Evolutionary conservation across 2,888 invertebrate species (phyloP).

Genomic region (Prosapia bicincta): DNA sequence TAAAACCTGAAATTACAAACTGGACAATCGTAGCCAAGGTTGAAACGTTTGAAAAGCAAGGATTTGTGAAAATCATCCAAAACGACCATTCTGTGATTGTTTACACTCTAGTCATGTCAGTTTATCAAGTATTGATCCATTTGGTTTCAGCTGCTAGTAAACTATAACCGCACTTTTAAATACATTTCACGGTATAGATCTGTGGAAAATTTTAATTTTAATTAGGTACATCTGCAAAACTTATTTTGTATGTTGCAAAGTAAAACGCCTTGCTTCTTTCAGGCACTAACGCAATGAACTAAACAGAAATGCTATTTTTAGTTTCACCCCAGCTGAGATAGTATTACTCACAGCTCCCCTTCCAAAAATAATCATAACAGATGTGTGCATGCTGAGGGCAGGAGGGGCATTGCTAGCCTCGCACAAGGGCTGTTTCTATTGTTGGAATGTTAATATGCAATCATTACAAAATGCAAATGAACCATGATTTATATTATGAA

Average conservation of each 20-base stretch:
- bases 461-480: too few species aligned
- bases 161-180: background rate
- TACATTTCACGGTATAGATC: background rate
- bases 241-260: background rate
- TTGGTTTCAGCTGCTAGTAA: background rate
- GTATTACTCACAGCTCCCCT: constrained; percentile 1
- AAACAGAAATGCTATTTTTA: constrained; percentile 14
- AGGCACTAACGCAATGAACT: background rate
- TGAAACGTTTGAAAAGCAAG: constrained; percentile 25
- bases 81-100: constrained; percentile 12
- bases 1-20: constrained; percentile 23
- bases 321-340: constrained; percentile 14
- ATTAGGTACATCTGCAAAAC: background rate
- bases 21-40: constrained; percentile 25
- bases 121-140: background rate
- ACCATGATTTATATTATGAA: too few species aligned
- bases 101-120: background rate
- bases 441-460: too few species aligned
- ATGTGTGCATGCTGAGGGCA: background rate
- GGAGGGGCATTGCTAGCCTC: background rate
- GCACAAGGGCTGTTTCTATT: background rate
- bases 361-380: constrained; percentile 2
- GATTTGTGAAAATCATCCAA: constrained; percentile 24
- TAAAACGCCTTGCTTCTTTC: background rate
- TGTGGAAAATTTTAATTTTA: too few species aligned